A percentile compares a stretch with the other conserved stretches of the same genome.
These are phyloP conservation scores for Latrodectus hesperus DNA, from an alignment of 2,888 invertebrate genomes.

Conservation along the genomic window DNA sequence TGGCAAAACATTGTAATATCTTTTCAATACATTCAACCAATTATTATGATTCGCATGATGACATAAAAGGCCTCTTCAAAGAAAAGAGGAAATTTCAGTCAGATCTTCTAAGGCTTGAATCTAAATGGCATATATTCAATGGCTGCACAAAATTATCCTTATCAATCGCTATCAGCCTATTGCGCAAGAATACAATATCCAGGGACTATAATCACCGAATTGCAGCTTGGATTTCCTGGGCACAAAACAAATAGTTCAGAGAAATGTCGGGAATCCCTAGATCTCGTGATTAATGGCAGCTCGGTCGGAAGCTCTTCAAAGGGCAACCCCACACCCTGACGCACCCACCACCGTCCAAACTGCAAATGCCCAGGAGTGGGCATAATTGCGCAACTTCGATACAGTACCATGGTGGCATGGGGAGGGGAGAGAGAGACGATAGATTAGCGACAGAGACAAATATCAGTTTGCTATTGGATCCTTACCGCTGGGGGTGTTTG, in stretches of 20 bases:
- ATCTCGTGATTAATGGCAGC: slow-evolving; percentile 34
- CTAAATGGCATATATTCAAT: too few relatives aligned
- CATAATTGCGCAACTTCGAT: slow-evolving; percentile 25
- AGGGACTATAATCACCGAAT: slow-evolving; percentile 2
- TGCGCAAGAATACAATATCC: background rate
- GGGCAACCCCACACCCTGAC: background rate
- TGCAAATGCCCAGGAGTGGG: background rate
- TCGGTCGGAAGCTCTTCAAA: slow-evolving; percentile 25
- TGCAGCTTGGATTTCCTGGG: slow-evolving; percentile 30
- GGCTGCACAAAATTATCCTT: too few relatives aligned
- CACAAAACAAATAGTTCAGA: slow-evolving; percentile 43
- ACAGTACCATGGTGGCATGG: background rate
- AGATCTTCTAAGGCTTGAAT: too few relatives aligned
- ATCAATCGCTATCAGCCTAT: too few relatives aligned
- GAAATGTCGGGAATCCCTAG: background rate
- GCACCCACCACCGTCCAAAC: too few relatives aligned
- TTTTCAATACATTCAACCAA: too few relatives aligned
- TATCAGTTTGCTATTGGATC: slow-evolving; percentile 16
- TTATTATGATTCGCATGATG: too few relatives aligned
- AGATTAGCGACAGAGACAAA: slow-evolving; percentile 37
- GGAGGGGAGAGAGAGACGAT: background rate
- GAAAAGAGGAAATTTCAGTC: too few relatives aligned
- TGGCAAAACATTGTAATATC: too few relatives aligned
- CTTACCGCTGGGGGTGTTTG: background rate
- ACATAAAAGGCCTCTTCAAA: too few relatives aligned